phyloP scores from a whole-genome alignment of 2,113 vertebrate species.

The Cranoglanis bouderius region DNA sequence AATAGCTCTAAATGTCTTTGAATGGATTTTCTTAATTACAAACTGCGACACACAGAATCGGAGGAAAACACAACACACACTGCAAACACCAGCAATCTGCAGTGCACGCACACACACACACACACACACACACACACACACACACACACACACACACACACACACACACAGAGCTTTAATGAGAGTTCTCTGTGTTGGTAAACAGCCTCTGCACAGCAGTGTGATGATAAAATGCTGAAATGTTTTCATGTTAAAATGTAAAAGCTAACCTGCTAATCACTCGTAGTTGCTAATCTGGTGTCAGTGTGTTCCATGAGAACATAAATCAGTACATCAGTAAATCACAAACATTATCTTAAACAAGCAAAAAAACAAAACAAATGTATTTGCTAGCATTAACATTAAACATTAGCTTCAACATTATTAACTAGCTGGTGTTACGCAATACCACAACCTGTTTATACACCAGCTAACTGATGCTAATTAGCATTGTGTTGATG shows the following conservation, averaged over 20 bases:
- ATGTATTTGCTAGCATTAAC: neutral
- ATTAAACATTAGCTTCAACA: neutral
- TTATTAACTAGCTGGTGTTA: neutral
- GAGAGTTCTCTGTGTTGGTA: neutral
- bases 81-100: conserved; percentile 9
- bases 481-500: conserved; percentile 26
- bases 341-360: neutral
- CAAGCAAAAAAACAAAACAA: neutral
- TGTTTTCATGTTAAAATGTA: neutral
- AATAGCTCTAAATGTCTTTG: conserved; percentile 46
- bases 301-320: neutral
- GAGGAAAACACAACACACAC: neutral
- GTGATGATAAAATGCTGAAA: neutral
- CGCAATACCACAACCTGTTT: neutral
- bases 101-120: neutral
- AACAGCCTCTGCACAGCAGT: neutral
- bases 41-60: conserved; percentile 27
- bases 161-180: neutral
- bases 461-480: neutral
- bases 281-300: neutral
- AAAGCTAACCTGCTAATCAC: neutral
- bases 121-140: neutral
- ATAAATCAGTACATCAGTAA: neutral
- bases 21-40: conserved; percentile 37
- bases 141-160: neutral